phyloP scores from a whole-genome alignment of 1,140 invertebrate genomes.

The Oryctes rhinoceros region DNA sequence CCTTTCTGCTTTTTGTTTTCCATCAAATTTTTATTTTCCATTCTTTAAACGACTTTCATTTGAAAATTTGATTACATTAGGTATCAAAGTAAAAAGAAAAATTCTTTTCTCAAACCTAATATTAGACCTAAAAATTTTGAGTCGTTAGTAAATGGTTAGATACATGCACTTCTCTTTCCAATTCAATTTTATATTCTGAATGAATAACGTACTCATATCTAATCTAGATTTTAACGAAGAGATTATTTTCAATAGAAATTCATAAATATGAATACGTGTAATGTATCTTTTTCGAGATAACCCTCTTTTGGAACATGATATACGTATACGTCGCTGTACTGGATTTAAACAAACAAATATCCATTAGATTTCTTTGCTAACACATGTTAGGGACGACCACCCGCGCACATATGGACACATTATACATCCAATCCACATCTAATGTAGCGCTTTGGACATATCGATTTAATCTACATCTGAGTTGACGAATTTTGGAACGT shows the following conservation, averaged over 20 bases:
- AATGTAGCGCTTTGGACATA: neutral
- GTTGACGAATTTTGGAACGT: too few species aligned
- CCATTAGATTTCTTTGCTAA: slow-evolving; percentile 44
- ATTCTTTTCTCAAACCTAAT: too few species aligned
- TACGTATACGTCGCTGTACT: slow-evolving; percentile 24
- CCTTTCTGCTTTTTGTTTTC: too few species aligned
- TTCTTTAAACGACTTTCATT: too few species aligned
- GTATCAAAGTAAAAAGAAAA: too few species aligned
- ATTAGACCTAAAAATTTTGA: neutral
- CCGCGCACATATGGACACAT: slow-evolving; percentile 18
- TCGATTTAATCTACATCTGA: slow-evolving; percentile 1
- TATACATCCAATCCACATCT: neutral
- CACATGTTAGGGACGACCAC: slow-evolving; percentile 43
- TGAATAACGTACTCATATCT: too few species aligned
- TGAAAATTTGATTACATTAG: too few species aligned
- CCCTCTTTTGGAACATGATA: slow-evolving; percentile 31
- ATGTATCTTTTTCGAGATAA: slow-evolving; percentile 28
- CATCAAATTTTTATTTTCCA: too few species aligned
- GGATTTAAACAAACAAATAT: slow-evolving; percentile 46
- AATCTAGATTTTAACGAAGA: too few species aligned
- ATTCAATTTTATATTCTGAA: too few species aligned
- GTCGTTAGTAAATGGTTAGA: neutral
- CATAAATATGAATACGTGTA: neutral
- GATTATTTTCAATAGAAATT: neutral
- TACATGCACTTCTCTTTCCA: too few species aligned